Conservation (phyloP, 2,888 invertebrate species). For the Cetonia aurata region DNA sequence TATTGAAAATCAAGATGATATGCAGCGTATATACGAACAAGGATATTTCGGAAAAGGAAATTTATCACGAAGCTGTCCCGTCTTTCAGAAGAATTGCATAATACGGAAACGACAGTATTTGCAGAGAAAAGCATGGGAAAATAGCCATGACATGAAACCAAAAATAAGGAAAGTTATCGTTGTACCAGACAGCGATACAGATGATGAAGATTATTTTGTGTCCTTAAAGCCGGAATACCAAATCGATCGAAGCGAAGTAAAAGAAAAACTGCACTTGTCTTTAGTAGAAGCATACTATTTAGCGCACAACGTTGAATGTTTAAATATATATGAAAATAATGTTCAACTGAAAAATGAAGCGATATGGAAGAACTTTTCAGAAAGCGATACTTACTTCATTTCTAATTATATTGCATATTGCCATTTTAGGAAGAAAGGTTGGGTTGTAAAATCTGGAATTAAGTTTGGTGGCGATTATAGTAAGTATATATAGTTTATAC, state of each 20-base stretch:
- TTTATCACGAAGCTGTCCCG: slow-evolving; percentile 62
- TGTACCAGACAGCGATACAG: slow-evolving; percentile 76
- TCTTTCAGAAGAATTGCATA: slow-evolving; percentile 66
- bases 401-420: slow-evolving; percentile 84
- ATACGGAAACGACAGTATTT: slow-evolving; percentile 74
- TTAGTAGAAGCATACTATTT: slow-evolving; percentile 86
- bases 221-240: slow-evolving; percentile 73
- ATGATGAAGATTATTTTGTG: slow-evolving; percentile 74
- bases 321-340: slow-evolving; percentile 72
- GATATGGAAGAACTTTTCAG: slow-evolving; percentile 73
- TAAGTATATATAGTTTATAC: too few species aligned
- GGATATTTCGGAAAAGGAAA: slow-evolving; percentile 83
- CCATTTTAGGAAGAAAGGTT: slow-evolving; percentile 89
- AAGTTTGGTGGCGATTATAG: slow-evolving; percentile 92
- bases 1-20: slow-evolving; percentile 72
- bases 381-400: slow-evolving; percentile 73
- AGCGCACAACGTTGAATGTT: slow-evolving; percentile 74
- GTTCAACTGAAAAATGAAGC: slow-evolving; percentile 68
- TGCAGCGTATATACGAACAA: slow-evolving; percentile 74
- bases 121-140: slow-evolving; percentile 66
- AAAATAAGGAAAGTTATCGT: slow-evolving; percentile 69
- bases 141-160: slow-evolving; percentile 54
- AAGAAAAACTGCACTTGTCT: slow-evolving; percentile 77
- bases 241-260: slow-evolving; percentile 71
- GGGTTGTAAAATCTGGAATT: slow-evolving; percentile 89